Percentiles rank a stretch among this genome's conserved stretches.
These are phyloP conservation scores for Drosophila nigromelanica DNA, from an alignment of 1,140 invertebrate species.

Conservation along the genomic window DNA sequence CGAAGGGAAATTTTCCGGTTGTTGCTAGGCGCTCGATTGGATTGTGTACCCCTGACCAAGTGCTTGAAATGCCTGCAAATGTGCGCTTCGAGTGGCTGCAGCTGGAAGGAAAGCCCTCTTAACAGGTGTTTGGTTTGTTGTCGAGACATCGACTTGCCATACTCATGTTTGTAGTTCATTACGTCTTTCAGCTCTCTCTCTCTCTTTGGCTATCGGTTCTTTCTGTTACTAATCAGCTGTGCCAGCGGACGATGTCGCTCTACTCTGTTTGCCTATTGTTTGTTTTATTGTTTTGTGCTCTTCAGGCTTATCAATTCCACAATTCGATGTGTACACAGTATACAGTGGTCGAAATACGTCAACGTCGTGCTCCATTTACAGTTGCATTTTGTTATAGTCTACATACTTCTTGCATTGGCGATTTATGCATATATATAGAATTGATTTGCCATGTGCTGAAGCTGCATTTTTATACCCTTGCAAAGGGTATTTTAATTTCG, in stretches of 20 bases:
- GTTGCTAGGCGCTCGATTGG: constrained; percentile 40
- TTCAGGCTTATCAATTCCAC: constrained; percentile 63
- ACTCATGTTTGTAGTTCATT: neutral
- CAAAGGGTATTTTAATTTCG: no score
- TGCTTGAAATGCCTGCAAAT: constrained; percentile 14
- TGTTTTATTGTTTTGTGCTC: constrained; percentile 32
- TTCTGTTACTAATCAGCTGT: constrained; percentile 42
- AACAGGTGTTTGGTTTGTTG: constrained; percentile 37
- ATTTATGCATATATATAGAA: neutral
- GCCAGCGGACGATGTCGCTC: neutral
- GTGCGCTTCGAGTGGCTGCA: neutral
- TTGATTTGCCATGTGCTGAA: no score
- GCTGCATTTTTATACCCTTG: no score
- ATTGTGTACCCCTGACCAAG: neutral
- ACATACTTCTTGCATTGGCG: neutral
- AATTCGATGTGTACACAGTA: neutral
- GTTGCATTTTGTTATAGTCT: constrained; percentile 15
- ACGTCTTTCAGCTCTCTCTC: neutral
- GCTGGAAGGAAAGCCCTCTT: neutral
- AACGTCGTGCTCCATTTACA: constrained; percentile 43
- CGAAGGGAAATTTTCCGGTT: neutral
- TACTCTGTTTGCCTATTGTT: constrained; percentile 8
- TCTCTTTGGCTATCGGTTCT: neutral
- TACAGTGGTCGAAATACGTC: constrained; percentile 23
- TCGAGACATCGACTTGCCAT: constrained; percentile 4